Base-by-base conservation (phyloP, 2,113 vertebrate species). In the Oryzias celebensis region DNA sequence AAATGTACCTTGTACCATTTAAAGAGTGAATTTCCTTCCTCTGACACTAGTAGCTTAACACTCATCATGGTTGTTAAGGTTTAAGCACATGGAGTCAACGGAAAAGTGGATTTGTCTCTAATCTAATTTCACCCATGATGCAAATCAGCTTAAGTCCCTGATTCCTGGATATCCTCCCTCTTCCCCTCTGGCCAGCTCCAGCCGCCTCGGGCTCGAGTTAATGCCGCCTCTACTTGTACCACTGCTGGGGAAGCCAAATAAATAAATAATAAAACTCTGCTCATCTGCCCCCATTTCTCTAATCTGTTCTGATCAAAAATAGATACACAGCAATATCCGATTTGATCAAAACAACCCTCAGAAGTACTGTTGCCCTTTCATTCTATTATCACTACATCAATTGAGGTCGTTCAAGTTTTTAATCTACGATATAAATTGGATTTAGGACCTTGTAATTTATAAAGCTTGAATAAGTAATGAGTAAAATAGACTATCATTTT, bases 51-150 rank as follows among this genome's bases (percentile, higher is more conserved):
- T 73, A 50, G 60, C 60, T 57, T 42, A 14, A 36, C 62, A 60
- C 65, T 71, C 74, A 54, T 73, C 65, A 46, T 15, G 26, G 46
- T 52, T 68, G 70, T 59, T 53, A 42, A 42, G 71, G 50, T 20
- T 77, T 83, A 66, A 59, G 68, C 67, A 65, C 75, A 83, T 36
- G 43, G 51, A 73, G 66, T 65, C 68, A 52, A 82, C 52, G 62
- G 71, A 77, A 87, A 87, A 90, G 78, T 82, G 82, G 85, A 87
- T 90, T 88, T 84, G 65, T 52, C 74, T 73, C 65, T 87, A 90
- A 89, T 90, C 78, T 83, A 82, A 86, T 90, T 91, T 87, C 55
- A 84, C 75, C 58, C 71, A 4, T 66, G 69, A 86, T 89, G 78
- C 82, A 84, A 83, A 91, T 85, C 83, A 82, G 78, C 76, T 91